Percentiles rank a stretch among this genome's conserved stretches.
phyloP scores from a whole-genome alignment of 2,113 vertebrate genomes.

The Pimephales promelas region DNA sequence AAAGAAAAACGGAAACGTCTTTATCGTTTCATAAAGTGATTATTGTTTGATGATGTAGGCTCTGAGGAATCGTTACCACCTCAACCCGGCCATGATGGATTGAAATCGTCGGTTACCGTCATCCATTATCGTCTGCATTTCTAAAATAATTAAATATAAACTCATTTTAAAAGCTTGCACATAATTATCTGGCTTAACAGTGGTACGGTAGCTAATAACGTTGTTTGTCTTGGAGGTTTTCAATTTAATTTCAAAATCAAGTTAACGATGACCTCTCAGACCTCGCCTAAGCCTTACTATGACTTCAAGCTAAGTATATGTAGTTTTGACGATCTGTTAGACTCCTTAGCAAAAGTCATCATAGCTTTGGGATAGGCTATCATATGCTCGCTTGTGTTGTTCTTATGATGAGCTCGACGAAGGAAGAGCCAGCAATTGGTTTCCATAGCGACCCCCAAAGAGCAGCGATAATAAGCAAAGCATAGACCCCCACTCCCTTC shows the following conservation, averaged over 20 bases:
- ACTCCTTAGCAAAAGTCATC: conserved; percentile 42
- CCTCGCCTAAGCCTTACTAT: background rate
- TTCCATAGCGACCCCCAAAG: conserved; percentile 60
- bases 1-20: too few relatives aligned
- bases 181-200: background rate
- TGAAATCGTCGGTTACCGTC: background rate
- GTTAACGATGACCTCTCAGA: background rate
- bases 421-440: conserved; percentile 53
- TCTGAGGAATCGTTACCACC: background rate
- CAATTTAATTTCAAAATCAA: background rate
- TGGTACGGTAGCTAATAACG: background rate
- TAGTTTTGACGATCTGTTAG: conserved; percentile 6
- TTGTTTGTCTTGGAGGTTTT: background rate
- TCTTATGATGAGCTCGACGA: conserved; percentile 55
- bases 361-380: conserved; percentile 32
- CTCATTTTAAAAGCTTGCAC: background rate
- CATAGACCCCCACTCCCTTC: conserved; percentile 35
- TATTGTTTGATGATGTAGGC: background rate
- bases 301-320: background rate
- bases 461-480: conserved; percentile 55
- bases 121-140: background rate
- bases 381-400: conserved; percentile 42
- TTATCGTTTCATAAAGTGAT: background rate
- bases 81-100: background rate
- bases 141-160: background rate